A percentile compares a stretch with the other conserved stretches of the same genome.
These are phyloP conservation scores for Phalloptychus januarius DNA, from an alignment of 2,797 vertebrate genomes.

Conservation along the genomic window DNA sequence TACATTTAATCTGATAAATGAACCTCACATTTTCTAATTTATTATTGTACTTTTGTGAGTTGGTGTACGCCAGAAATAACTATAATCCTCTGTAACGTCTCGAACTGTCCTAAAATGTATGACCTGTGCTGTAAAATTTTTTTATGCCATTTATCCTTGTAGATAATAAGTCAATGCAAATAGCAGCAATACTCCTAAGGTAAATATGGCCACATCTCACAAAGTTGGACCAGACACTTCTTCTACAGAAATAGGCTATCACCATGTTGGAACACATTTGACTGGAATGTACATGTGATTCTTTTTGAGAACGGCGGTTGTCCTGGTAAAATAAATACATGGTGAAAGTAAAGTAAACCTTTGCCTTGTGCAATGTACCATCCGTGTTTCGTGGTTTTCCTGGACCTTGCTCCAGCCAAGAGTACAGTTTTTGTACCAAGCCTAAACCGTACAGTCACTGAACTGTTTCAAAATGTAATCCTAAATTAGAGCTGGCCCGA, in stretches of 20 bases:
- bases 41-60: background rate
- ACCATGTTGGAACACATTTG: background rate
- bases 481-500: slow-evolving; percentile 14
- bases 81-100: background rate
- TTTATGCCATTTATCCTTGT: background rate
- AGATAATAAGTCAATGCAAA: background rate
- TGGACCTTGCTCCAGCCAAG: slow-evolving; percentile 21
- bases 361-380: slow-evolving; percentile 15
- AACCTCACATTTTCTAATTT: too few relatives aligned
- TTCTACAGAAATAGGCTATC: background rate
- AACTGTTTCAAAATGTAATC: slow-evolving; percentile 46
- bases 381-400: slow-evolving; percentile 25
- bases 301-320: background rate
- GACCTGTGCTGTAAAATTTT: background rate
- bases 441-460: slow-evolving; percentile 27
- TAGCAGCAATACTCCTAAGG: background rate
- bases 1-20: too few relatives aligned
- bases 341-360: slow-evolving; percentile 14
- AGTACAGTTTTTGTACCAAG: slow-evolving; percentile 16
- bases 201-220: background rate
- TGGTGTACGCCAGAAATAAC: background rate
- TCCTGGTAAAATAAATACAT: slow-evolving; percentile 10
- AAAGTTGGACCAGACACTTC: background rate
- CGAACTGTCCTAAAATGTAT: background rate
- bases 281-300: background rate